Evolutionary conservation across 2,888 invertebrate species (phyloP).

Genomic region (Erebia aethiops): DNA sequence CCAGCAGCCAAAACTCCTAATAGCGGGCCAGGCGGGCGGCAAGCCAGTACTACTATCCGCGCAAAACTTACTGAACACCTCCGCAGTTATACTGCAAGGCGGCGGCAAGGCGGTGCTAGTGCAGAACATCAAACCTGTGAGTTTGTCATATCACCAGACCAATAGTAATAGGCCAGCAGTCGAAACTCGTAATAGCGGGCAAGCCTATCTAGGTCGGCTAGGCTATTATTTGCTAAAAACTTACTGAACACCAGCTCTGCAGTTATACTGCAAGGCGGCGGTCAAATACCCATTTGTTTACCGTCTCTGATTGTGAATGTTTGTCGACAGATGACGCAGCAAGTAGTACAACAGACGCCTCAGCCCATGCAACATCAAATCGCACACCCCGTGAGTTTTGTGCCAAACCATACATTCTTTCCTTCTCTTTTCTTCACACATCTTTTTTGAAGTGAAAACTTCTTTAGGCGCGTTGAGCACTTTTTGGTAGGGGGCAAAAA

Average conservation of each 20-base stretch:
- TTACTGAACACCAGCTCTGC: slow-evolving; percentile 73
- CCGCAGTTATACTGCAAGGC: slow-evolving; percentile 73
- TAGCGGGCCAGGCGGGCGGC: slow-evolving; percentile 68
- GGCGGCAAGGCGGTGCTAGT: slow-evolving; percentile 81
- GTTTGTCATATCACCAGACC: slow-evolving; percentile 58
- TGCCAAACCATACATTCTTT: not conserved
- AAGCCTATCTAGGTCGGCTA: no score
- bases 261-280: slow-evolving; percentile 69
- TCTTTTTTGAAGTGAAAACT: no score
- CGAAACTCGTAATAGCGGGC: slow-evolving; percentile 70
- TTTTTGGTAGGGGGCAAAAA: no score
- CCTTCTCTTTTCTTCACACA: no score
- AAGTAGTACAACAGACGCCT: slow-evolving; percentile 44
- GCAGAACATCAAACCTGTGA: slow-evolving; percentile 76
- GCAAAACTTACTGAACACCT: slow-evolving; percentile 70
- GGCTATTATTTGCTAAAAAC: slow-evolving; percentile 69
- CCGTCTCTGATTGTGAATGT: not conserved
- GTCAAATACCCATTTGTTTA: no score
- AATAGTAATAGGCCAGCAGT: slow-evolving; percentile 73
- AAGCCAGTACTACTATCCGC: slow-evolving; percentile 72
- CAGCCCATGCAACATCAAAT: slow-evolving; percentile 51
- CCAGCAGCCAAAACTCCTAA: slow-evolving; percentile 69
- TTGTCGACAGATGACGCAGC: slow-evolving; percentile 54
- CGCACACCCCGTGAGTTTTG: slow-evolving; percentile 51
- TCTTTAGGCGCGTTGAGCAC: no score